Conservation (phyloP, 2,888 invertebrate genomes). For the Pachymerium ferrugineum region DNA sequence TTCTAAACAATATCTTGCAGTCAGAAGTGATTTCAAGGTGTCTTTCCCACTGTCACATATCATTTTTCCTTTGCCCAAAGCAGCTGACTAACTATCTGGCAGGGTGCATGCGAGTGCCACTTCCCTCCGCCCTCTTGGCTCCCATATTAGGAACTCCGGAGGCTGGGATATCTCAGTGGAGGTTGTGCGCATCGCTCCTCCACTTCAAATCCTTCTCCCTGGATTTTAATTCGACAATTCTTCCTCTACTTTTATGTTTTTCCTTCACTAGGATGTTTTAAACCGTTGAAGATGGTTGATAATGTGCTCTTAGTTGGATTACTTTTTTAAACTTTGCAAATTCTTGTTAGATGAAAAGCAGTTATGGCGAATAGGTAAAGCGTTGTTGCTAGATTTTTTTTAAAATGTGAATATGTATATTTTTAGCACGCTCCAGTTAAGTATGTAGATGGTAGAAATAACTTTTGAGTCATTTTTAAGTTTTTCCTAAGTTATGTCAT, state of each 20-base stretch:
- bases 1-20: neutral
- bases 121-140: neutral
- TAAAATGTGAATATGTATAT: too few relatives aligned
- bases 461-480: too few relatives aligned
- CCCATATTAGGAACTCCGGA: neutral
- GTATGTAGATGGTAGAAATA: too few relatives aligned
- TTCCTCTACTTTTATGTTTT: neutral
- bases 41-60: neutral
- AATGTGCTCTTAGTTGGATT: neutral
- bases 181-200: neutral
- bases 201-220: slow-evolving; percentile 3
- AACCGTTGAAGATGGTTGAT: too few relatives aligned
- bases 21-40: too few relatives aligned
- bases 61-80: slow-evolving; percentile 4
- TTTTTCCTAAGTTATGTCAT: neutral
- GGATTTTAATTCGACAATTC: slow-evolving; percentile 4
- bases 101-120: neutral
- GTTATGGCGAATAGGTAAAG: slow-evolving; percentile 8
- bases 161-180: slow-evolving; percentile 4
- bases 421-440: too few relatives aligned
- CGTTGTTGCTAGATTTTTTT: neutral
- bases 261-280: neutral
- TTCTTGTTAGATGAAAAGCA: neutral
- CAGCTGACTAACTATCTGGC: slow-evolving; percentile 13
- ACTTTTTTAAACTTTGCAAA: neutral